Evolutionary conservation across 1,140 invertebrate genomes (phyloP).

Genomic region (Pseudomyrmex dendroicus): DNA sequence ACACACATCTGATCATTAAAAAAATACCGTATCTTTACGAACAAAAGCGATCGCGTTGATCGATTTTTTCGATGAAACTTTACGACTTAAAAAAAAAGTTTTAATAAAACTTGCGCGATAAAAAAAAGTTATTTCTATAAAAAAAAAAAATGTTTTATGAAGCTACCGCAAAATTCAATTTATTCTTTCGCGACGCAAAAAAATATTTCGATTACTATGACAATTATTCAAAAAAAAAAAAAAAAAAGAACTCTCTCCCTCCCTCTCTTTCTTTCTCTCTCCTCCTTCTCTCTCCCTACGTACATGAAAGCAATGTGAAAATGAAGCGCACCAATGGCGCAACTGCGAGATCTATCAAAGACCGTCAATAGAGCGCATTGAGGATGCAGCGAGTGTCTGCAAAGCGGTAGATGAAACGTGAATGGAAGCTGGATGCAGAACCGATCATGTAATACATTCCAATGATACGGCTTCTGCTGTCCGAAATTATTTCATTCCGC

Average conservation of each 20-base stretch:
- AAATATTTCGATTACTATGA: constrained; percentile 10
- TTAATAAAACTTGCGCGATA: no score
- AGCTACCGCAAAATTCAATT: neutral
- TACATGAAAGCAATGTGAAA: constrained; percentile 24
- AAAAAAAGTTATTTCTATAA: no score
- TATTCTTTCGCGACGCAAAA: neutral
- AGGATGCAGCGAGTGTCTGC: constrained; percentile 45
- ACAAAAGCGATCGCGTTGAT: neutral
- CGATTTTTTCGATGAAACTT: neutral
- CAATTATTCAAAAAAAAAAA: constrained; percentile 24
- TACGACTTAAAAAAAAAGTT: neutral
- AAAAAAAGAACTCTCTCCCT: neutral
- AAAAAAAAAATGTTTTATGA: no score
- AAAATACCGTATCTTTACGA: neutral
- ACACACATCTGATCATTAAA: neutral
- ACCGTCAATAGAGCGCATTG: constrained; percentile 39
- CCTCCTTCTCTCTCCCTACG: no score
- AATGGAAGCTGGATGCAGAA: constrained; percentile 32
- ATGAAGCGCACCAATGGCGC: constrained; percentile 38
- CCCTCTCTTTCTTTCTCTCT: no score
- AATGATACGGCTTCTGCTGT: constrained; percentile 14
- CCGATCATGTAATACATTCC: constrained; percentile 57
- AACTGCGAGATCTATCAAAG: constrained; percentile 28
- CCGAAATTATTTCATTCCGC: constrained; percentile 45
- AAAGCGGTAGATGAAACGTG: constrained; percentile 49